These are phyloP conservation scores for Pocillopora verrucosa DNA, from an alignment of 64 coral and sea anemone species.

Conservation along the genomic window DNA sequence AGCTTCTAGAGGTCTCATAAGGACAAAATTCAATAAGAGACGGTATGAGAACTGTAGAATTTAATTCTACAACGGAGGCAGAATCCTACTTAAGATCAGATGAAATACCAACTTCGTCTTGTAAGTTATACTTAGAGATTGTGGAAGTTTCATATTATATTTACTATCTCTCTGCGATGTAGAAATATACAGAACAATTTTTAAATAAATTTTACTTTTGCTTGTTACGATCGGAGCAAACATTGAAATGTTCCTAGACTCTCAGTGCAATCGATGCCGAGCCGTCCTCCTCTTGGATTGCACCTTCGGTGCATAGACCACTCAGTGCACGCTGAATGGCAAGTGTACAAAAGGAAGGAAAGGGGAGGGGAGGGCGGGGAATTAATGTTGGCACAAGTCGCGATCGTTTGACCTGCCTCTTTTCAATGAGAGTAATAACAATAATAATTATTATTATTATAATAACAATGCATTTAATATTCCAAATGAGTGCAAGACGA, in stretches of 20 bases:
- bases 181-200: background rate
- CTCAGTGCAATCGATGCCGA: background rate
- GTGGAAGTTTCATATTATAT: slow-evolving; percentile 11
- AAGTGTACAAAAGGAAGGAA: too few species aligned
- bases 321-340: too few species aligned
- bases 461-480: too few species aligned
- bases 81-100: background rate
- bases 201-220: slow-evolving; percentile 4
- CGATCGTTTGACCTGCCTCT: too few species aligned
- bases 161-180: slow-evolving; percentile 2
- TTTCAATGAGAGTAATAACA: too few species aligned
- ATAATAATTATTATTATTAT: too few species aligned
- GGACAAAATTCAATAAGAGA: background rate
- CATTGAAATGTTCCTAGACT: background rate
- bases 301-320: too few species aligned
- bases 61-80: background rate
- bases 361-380: too few species aligned
- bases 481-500: too few species aligned
- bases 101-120: too few species aligned
- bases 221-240: background rate
- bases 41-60: background rate
- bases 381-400: too few species aligned
- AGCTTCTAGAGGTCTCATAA: background rate
- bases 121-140: background rate
- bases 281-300: too few species aligned